Conservation (phyloP, 2,797 vertebrate genomes). For the Lagothrix lagotricha region DNA sequence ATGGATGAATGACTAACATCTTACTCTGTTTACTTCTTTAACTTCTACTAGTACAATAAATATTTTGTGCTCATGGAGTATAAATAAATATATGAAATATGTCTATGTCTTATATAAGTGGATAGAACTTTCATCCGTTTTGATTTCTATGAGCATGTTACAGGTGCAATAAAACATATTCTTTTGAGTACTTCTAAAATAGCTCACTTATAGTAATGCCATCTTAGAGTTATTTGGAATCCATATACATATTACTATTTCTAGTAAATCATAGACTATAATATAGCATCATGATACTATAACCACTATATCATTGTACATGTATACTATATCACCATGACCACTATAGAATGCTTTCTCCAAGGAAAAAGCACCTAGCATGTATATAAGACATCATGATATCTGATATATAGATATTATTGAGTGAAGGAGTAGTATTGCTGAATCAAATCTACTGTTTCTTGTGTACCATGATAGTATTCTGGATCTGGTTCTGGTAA, state of each 20-base stretch:
- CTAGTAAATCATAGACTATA: conserved; percentile 37
- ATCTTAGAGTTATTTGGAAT: neutral
- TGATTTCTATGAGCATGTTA: conserved; percentile 35
- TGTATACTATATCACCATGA: neutral
- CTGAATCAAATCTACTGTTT: conserved; percentile 64
- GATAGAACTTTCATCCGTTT: neutral
- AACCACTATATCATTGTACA: neutral
- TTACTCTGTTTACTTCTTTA: conserved; percentile 30
- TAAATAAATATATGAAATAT: neutral
- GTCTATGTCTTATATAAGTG: neutral
- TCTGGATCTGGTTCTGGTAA: neutral
- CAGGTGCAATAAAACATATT: conserved; percentile 3
- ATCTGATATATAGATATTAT: neutral
- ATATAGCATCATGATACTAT: neutral
- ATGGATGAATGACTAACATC: neutral
- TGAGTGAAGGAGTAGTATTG: neutral
- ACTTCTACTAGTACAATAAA: neutral
- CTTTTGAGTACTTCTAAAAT: conserved; percentile 9
- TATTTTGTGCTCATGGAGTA: neutral
- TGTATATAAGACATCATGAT: neutral
- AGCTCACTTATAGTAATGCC: neutral
- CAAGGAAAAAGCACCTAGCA: neutral
- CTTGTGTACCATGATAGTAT: conserved; percentile 62
- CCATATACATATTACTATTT: neutral
- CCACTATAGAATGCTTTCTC: neutral